These are phyloP conservation scores for Galeopterus variegatus DNA, from an alignment of 2,113 vertebrate species.

Conservation along the genomic window DNA sequence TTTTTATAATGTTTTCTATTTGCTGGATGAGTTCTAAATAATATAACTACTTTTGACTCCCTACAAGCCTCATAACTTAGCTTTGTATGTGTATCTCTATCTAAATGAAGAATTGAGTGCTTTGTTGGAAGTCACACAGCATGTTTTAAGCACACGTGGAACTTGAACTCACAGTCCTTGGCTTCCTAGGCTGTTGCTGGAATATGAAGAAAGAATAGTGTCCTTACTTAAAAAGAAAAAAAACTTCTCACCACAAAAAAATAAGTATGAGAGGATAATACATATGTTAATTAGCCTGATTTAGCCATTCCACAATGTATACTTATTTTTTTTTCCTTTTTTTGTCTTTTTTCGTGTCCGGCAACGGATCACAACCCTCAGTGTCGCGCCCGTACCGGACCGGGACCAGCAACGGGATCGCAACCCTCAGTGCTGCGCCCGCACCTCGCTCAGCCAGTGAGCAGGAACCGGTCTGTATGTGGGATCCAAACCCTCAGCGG, in stretches of 20 bases:
- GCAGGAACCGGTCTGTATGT: no score
- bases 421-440: no score
- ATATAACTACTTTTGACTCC: slow-evolving; percentile 24
- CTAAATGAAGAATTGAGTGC: not conserved
- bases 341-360: no score
- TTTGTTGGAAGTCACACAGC: not conserved
- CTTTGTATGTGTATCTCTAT: not conserved
- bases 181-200: not conserved
- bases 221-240: not conserved
- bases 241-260: not conserved
- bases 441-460: no score
- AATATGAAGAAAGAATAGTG: not conserved
- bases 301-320: not conserved
- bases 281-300: not conserved
- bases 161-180: not conserved
- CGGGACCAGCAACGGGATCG: no score
- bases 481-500: no score
- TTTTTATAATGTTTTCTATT: not conserved
- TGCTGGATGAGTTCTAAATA: slow-evolving; percentile 13
- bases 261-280: not conserved
- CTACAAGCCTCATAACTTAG: not conserved
- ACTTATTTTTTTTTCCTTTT: no score
- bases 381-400: no score
- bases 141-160: not conserved
- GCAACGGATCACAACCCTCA: no score